Base-by-base conservation (phyloP, 53 echinoderm and acorn worm genomes). In the Luidia sarsii region DNA sequence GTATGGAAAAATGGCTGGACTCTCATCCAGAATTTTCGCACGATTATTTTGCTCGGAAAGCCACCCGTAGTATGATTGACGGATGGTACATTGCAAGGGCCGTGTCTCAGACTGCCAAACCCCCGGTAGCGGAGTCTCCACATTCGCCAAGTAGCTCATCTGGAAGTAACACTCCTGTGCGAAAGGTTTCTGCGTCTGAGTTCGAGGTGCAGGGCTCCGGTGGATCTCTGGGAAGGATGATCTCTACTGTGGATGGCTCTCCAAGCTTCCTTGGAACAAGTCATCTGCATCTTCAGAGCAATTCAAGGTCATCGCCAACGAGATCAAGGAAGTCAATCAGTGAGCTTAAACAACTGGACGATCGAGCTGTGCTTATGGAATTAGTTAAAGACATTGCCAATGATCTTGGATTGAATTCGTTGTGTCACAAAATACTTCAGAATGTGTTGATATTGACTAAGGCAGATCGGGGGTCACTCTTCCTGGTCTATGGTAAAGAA, bases 31-130 rank as follows among this genome's bases (percentile, higher is more conserved):
- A 93, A 46, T 96, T 96, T 50, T 80, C 93, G 34, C 96, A 96
- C 62, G 96, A 93, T 68, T 96, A 96, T 71, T 96, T 96, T 64
- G 96, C 96, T n/a, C 88, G 96, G 13, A 96, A 96, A 55, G 96
- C 96, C 24, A 96, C 96, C 20, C 82, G 96, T 3, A 90, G 88
- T 35, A 96, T 96, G 96, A 96, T 96, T 23, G 96, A 96, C 49
- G 96, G 96, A 53, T 96, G 96, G 96, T 96, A 92, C 68, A 96
- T 96, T 51, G 83, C 93, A 20, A 72, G 93, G 24, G 96, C 96
- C 0, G 93, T 96, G 60, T 95, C 95, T 25, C 95, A 94, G 60
- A 88, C 90, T 67, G 83, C 93, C 14, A 92, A 92, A 64, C 92
- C 92, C 38, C 90, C 92, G 10, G 88, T 93, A 24, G 92, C 90